Conservation (phyloP, 2,113 vertebrate genomes). For the Spea bombifrons region DNA sequence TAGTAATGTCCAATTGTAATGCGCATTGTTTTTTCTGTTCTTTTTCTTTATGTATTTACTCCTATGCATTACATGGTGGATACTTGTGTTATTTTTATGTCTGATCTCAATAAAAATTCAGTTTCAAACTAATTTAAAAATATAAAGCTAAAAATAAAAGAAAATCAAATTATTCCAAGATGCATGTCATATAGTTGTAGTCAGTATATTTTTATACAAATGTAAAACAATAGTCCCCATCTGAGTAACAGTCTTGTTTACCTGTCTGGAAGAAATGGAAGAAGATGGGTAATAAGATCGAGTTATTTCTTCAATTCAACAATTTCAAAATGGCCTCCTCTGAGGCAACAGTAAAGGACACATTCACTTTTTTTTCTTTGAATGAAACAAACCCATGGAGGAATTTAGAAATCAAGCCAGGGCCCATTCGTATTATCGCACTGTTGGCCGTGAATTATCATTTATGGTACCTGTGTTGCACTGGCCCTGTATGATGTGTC, state of each 20-base stretch:
- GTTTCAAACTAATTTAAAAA: too few species aligned
- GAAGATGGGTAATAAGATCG: not conserved
- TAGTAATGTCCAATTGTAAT: too few species aligned
- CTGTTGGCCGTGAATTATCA: not conserved
- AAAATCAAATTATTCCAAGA: too few species aligned
- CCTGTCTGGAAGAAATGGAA: not conserved
- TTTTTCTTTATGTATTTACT: too few species aligned
- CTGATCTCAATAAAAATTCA: too few species aligned
- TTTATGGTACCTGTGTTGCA: not conserved
- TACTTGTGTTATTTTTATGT: too few species aligned
- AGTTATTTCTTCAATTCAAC: not conserved
- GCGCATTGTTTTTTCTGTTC: too few species aligned
- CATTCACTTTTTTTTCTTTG: not conserved
- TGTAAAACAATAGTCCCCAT: too few species aligned
- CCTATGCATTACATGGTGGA: too few species aligned
- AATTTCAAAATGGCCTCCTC: not conserved
- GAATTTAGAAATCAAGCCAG: not conserved
- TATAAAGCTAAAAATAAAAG: too few species aligned
- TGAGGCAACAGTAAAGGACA: not conserved
- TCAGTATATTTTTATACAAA: too few species aligned
- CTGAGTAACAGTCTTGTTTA: not conserved
- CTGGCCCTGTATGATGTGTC: not conserved
- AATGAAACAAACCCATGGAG: not conserved
- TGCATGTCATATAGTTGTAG: too few species aligned
- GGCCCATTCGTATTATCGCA: not conserved